phyloP scores from a whole-genome alignment of 92 coral and sea anemone species.

The Epizoanthus rinbou region DNA sequence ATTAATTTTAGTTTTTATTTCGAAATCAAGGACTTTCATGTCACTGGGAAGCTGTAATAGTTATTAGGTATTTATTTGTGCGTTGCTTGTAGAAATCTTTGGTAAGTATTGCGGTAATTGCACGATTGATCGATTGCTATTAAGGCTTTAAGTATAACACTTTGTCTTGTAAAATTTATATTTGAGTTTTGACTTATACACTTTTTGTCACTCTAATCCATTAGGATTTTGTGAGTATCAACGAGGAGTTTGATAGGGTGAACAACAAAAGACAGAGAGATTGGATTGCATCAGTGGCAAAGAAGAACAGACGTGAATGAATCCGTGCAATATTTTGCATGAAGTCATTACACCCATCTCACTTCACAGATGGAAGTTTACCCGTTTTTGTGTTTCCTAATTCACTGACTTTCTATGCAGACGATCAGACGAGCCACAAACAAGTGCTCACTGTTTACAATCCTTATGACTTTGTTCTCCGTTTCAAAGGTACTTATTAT shows the following conservation, averaged over 20 bases:
- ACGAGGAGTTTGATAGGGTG: neutral
- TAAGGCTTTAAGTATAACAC: no score
- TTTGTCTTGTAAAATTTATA: conserved; percentile 7
- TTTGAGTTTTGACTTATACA: neutral
- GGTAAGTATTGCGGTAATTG: neutral
- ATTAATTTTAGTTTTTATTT: neutral
- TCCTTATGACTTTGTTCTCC: conserved; percentile 92
- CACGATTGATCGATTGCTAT: neutral
- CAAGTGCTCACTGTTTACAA: conserved; percentile 96
- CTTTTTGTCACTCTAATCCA: neutral
- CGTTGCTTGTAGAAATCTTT: neutral
- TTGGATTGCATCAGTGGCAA: neutral
- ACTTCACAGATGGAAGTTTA: conserved; percentile 97
- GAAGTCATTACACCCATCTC: conserved; percentile 96
- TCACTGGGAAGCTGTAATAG: neutral
- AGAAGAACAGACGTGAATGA: conserved; percentile 32
- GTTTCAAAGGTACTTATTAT: conserved; percentile 82
- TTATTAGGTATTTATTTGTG: neutral
- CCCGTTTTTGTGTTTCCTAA: conserved; percentile 98
- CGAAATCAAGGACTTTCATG: neutral
- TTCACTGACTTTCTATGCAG: conserved; percentile 85
- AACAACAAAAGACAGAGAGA: neutral
- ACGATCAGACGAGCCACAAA: conserved; percentile 93
- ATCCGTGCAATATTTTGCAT: conserved; percentile 60
- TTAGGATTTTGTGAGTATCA: neutral